phyloP scores from a whole-genome alignment of 2,888 invertebrate species.

The Panzeria rudis region DNA sequence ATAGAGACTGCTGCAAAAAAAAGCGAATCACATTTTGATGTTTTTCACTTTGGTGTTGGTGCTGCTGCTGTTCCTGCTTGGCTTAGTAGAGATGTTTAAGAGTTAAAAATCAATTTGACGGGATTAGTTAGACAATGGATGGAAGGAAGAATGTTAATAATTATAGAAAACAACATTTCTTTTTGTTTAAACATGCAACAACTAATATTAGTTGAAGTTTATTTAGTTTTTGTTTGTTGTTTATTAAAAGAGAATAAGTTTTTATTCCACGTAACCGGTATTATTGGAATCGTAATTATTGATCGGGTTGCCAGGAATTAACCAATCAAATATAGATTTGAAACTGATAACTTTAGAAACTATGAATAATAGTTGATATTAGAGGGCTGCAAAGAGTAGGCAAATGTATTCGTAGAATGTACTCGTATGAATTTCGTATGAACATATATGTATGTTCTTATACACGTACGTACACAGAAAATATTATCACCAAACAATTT shows the following conservation, averaged over 20 bases:
- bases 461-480: too few species aligned
- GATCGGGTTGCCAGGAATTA: conserved; percentile 8
- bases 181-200: conserved; percentile 19
- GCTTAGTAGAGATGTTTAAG: conserved; percentile 63
- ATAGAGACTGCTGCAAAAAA: conserved; percentile 12
- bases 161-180: conserved; percentile 59
- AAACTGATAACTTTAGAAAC: conserved; percentile 3
- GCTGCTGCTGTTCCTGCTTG: conserved; percentile 22
- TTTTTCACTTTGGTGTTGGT: conserved; percentile 1
- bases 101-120: conserved; percentile 70
- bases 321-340: not conserved
- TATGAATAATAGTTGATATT: conserved; percentile 1
- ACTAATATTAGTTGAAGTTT: conserved; percentile 1
- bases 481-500: too few species aligned
- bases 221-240: conserved; percentile 8
- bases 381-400: too few species aligned
- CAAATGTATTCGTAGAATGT: too few species aligned
- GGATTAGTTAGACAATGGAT: conserved; percentile 71
- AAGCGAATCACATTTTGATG: conserved; percentile 48
- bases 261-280: conserved; percentile 28
- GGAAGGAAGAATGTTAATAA: conserved; percentile 65
- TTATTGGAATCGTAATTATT: conserved; percentile 25
- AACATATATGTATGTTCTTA: too few species aligned
- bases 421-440: too few species aligned
- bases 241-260: not conserved